Conservation (phyloP, 2,113 vertebrate genomes). For the Laticauda laticaudata region DNA sequence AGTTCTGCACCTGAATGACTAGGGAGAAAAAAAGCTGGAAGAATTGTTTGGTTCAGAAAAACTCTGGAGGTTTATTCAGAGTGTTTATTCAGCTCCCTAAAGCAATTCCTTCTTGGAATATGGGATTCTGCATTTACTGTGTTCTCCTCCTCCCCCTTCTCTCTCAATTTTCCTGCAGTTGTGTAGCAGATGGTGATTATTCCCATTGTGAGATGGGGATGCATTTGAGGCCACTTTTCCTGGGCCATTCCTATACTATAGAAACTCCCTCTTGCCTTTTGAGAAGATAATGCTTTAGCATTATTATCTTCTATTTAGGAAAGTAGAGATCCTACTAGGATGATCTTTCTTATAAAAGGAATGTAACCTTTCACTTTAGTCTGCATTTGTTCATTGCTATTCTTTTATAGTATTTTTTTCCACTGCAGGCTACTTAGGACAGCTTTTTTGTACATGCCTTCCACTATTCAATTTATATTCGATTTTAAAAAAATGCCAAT, state of each 20-base stretch:
- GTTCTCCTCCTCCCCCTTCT: neutral
- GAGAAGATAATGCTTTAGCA: conserved; percentile 39
- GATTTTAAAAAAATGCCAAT: conserved; percentile 19
- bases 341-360: conserved; percentile 44
- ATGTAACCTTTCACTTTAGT: conserved; percentile 12
- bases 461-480: conserved; percentile 20
- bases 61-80: neutral
- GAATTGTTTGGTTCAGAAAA: neutral
- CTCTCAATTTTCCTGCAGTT: neutral
- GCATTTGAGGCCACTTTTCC: conserved; percentile 50
- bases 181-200: conserved; percentile 56
- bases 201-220: conserved; percentile 29
- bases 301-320: conserved; percentile 52
- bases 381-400: conserved; percentile 23
- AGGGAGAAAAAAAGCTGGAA: neutral
- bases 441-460: conserved; percentile 11
- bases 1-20: neutral
- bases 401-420: conserved; percentile 20
- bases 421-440: conserved; percentile 19
- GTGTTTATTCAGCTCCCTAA: neutral
- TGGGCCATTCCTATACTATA: conserved; percentile 38
- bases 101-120: conserved; percentile 30
- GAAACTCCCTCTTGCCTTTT: conserved; percentile 38
- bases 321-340: conserved; percentile 50
- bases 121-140: neutral